Evolutionary conservation across 2,888 invertebrate species (phyloP), one percentile per base, ranked within the genome.

Genomic region (Chirona hameri): DNA sequence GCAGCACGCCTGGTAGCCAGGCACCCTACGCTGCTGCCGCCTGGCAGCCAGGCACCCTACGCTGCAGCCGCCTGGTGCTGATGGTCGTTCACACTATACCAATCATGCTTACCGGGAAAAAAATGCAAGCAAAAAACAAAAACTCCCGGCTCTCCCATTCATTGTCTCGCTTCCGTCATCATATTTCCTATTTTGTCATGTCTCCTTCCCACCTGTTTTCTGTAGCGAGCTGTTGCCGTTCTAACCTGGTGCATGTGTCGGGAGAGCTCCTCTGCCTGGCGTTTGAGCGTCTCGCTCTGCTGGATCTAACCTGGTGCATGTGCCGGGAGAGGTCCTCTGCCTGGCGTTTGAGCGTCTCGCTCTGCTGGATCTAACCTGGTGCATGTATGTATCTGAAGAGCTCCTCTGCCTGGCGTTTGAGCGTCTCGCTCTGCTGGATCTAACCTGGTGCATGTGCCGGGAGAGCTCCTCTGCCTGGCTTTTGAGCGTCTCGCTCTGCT

Each of bases 281-380:
- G 48, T 48, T 80, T 80, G 27, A 80, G 69, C 15, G 69, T 72
- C 9, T 81, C 69, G 15, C 60, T 14, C 69, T 72, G 65, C 65
- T 81, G 81, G 60, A 7, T 46, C 52, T 18, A 18, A 65, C 81
- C 80, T 80, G 80, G 48, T 80, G 80, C 80, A 80, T 80, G 52
- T 80, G 48, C 15, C 80, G n/a, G 2, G 80, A 48, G 15, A 80
- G 52, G 29, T 80, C 80, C 52, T 80, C 80, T 15, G 80, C 80
- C 52, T 80, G 80, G 5, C 52, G 48, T 48, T 80, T 80, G 27
- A 80, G 69, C 15, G 69, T 72, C 9, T 81, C 69, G 15, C 60
- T 14, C 69, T 72, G 65, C 65, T 81, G 81, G 60, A 7, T 46
- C 52, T 18, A 18, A 65, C 81, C 80, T 80, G 80, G 48, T 80